Conservation (phyloP, 1,140 invertebrate genomes). For the Globodera rostochiensis region DNA sequence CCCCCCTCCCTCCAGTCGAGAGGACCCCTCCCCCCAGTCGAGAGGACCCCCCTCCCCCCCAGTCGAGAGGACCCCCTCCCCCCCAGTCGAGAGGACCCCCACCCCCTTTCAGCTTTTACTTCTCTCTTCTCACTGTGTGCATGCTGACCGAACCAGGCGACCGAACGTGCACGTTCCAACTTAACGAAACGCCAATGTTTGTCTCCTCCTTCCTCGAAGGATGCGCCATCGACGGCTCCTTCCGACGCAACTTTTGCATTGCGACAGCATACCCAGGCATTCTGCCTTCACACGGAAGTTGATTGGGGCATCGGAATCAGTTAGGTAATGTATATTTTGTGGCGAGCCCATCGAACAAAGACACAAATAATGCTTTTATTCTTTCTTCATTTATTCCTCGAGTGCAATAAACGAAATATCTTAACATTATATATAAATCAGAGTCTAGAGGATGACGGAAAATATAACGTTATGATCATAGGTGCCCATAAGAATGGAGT, state of each 20-base stretch:
- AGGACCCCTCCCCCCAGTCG: too few relatives aligned
- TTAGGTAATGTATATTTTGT: too few relatives aligned
- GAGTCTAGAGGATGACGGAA: not conserved
- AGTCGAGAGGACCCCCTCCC: too few relatives aligned
- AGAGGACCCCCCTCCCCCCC: too few relatives aligned
- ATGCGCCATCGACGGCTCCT: conserved; percentile 14
- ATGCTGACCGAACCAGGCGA: conserved; percentile 18
- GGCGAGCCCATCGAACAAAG: too few relatives aligned
- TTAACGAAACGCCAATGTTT: conserved; percentile 24
- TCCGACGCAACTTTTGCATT: conserved; percentile 32
- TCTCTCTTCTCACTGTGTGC: conserved; percentile 37
- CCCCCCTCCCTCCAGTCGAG: too few relatives aligned
- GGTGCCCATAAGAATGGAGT: too few relatives aligned
- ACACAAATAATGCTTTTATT: too few relatives aligned
- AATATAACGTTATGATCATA: too few relatives aligned
- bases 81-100: too few relatives aligned
- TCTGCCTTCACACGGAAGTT: not conserved
- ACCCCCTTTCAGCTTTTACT: conserved; percentile 34
- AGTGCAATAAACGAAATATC: not conserved
- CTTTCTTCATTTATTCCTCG: too few relatives aligned
- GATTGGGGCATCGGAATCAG: too few relatives aligned
- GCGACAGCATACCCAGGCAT: conserved; percentile 34
- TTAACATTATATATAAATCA: not conserved
- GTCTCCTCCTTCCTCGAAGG: conserved; percentile 33
- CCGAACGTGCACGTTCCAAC: conserved; percentile 32